These are phyloP conservation scores for Spermophilus dauricus DNA, from an alignment of 2,113 vertebrate genomes.

Conservation along the genomic window DNA sequence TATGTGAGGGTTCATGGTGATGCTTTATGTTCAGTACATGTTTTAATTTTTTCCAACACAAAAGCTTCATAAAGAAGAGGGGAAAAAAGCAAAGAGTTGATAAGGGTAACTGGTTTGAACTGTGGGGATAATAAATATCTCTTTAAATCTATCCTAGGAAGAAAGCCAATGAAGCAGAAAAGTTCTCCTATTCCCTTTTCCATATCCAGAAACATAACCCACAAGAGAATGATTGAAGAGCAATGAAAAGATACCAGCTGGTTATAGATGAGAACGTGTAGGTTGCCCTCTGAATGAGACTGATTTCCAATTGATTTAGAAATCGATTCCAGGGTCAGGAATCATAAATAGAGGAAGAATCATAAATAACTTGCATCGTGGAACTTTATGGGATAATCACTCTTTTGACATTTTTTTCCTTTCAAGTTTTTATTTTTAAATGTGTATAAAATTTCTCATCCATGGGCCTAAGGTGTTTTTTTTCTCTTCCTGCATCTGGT, in stretches of 20 bases:
- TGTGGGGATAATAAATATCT: not conserved
- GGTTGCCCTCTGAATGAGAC: conserved; percentile 24
- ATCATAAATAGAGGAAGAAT: conserved; percentile 41
- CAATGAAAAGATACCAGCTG: conserved; percentile 21
- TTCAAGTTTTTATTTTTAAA: conserved; percentile 76
- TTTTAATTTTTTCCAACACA: conserved; percentile 5
- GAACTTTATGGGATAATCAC: conserved; percentile 71
- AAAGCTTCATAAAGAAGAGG: not conserved
- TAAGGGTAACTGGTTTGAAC: conserved; percentile 33
- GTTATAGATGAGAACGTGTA: not conserved
- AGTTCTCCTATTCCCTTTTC: conserved; percentile 17
- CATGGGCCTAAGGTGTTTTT: conserved; percentile 24
- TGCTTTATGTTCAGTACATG: not conserved
- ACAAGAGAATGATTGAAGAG: not conserved
- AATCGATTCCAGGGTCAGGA: conserved; percentile 67
- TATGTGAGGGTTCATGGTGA: not conserved
- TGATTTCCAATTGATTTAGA: conserved; percentile 71
- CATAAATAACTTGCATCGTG: conserved; percentile 64
- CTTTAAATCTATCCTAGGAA: conserved; percentile 35
- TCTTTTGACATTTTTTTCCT: conserved; percentile 76
- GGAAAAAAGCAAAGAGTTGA: conserved; percentile 7
- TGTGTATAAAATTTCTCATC: conserved; percentile 75
- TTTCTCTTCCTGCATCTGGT: conserved; percentile 69
- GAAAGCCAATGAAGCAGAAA: not conserved
- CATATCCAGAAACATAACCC: not conserved